These are phyloP conservation scores for Leptopilina clavipes DNA, from an alignment of 1,140 invertebrate species.

Conservation along the genomic window DNA sequence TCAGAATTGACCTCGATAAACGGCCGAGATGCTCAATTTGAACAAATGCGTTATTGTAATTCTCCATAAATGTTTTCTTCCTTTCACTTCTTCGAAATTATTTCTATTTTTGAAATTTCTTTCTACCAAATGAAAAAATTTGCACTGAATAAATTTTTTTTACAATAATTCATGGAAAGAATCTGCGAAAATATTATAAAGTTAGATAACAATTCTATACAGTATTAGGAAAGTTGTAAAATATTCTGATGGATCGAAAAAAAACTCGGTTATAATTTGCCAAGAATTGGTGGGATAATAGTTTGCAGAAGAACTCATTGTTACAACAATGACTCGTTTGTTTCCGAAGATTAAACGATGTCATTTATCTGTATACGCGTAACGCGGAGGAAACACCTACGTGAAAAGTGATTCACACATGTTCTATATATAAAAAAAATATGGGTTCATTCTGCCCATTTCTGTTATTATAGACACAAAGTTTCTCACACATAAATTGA, in stretches of 20 bases:
- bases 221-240: too few species aligned
- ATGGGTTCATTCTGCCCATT: not conserved
- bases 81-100: not conserved
- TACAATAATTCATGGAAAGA: too few species aligned
- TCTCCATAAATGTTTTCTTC: not conserved
- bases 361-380: not conserved
- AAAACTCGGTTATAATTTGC: slow-evolving; percentile 5
- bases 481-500: slow-evolving; percentile 3
- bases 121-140: too few species aligned
- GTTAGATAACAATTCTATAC: too few species aligned
- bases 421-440: not conserved
- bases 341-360: slow-evolving; percentile 21
- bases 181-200: too few species aligned
- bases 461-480: not conserved
- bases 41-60: not conserved
- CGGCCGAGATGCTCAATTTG: slow-evolving; percentile 9
- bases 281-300: slow-evolving; percentile 4
- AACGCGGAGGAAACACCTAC: slow-evolving; percentile 32
- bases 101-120: not conserved
- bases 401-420: slow-evolving; percentile 22
- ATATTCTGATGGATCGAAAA: too few species aligned
- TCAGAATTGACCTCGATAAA: slow-evolving; percentile 68
- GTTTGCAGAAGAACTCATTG: slow-evolving; percentile 8
- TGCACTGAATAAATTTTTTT: too few species aligned
- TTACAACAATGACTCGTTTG: slow-evolving; percentile 11